These are phyloP conservation scores for Stegostoma tigrinum DNA, from an alignment of 2,113 vertebrate species.

Conservation along the genomic window DNA sequence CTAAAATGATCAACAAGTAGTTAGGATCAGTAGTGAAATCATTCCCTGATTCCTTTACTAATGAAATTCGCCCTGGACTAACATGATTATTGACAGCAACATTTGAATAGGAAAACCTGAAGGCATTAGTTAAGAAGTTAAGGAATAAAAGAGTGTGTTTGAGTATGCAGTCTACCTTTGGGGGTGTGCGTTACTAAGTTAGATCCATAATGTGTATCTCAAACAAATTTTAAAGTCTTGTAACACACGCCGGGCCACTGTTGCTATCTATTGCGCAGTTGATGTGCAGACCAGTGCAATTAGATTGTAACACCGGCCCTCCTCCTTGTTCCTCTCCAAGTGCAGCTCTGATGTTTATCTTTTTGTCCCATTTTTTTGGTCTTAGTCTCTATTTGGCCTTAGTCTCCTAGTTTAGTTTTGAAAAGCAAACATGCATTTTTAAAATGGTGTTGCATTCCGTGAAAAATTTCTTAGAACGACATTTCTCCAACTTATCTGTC, in stretches of 20 bases:
- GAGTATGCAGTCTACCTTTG: background rate
- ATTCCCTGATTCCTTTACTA: no score
- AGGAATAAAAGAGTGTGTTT: background rate
- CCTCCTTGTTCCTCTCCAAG: background rate
- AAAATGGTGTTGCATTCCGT: background rate
- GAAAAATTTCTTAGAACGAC: background rate
- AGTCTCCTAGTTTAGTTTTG: background rate
- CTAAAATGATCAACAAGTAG: no score
- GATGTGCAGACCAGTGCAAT: background rate
- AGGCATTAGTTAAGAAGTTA: background rate
- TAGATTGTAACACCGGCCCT: background rate
- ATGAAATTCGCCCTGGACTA: background rate
- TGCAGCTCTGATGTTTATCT: background rate
- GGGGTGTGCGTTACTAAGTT: background rate
- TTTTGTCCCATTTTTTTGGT: background rate
- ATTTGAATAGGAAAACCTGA: background rate
- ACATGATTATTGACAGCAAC: no score
- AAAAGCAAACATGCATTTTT: background rate
- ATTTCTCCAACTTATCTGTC: background rate
- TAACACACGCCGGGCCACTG: background rate
- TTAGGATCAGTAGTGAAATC: no score
- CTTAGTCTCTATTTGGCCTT: background rate
- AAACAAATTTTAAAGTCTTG: background rate
- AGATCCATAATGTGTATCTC: background rate
- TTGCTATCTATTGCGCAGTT: background rate